Evolutionary conservation across 2,113 vertebrate genomes (phyloP).

Genomic region (Spheniscus mendiculus): DNA sequence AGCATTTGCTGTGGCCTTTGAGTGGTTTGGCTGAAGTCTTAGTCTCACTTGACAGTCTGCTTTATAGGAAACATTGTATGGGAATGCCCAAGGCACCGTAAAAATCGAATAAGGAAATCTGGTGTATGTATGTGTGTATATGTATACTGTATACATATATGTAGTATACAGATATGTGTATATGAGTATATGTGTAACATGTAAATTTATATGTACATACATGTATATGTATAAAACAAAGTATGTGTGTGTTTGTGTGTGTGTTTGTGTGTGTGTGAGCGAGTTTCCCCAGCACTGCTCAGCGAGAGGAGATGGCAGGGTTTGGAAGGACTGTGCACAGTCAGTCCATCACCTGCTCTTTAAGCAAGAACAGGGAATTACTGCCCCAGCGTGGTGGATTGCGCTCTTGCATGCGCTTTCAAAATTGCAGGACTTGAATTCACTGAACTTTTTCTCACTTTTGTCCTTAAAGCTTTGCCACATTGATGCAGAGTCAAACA

Average conservation of each 20-base stretch:
- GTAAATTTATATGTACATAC: neutral
- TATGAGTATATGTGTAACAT: accelerated
- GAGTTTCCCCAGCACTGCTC: neutral
- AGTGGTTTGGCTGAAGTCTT: neutral
- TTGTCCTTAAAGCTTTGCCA: neutral
- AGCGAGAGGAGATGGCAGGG: neutral
- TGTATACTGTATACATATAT: accelerated
- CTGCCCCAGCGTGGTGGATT: conserved; percentile 20
- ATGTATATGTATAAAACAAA: accelerated
- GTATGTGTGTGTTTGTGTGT: neutral
- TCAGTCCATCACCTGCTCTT: accelerated
- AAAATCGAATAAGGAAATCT: neutral
- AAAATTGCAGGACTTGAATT: neutral
- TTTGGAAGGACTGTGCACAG: too few species aligned
- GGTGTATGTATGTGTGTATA: neutral
- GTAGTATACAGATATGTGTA: accelerated
- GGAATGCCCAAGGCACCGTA: neutral
- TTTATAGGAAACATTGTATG: neutral
- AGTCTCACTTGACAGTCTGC: neutral
- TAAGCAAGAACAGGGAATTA: neutral
- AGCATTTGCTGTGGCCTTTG: neutral
- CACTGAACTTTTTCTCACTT: neutral
- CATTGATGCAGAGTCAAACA: neutral
- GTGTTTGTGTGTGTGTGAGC: neutral
- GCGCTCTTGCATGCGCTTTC: neutral